Base-by-base conservation (phyloP, 2,113 vertebrate genomes). In the Crotalus viridis region DNA sequence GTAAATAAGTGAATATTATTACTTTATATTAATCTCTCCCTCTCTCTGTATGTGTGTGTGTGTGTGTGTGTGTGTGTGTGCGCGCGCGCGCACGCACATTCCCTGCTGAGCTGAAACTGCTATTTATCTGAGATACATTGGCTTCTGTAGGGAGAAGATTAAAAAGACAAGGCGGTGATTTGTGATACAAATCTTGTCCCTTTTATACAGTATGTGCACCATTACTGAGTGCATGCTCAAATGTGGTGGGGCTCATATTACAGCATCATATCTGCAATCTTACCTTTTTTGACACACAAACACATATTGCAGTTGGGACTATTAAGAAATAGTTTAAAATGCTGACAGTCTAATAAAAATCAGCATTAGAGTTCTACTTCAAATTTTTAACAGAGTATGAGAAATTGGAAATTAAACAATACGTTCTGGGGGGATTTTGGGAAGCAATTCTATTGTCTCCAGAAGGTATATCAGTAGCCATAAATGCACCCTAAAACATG, bases 1-100 rank as follows among this genome's bases (percentile, higher is more conserved):
- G 56, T 85, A 89, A 95, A 91, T 39, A 92, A 91, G 54, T 89
- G 8, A 57, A 87, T 91, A 74, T 51, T 91, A 74, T 92, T 92
- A 64, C 24, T 33, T 93, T 93, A 85, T 87, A 93, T 69, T 69
- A 69, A n/a, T 69, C 1, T 5, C 28, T 24, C 12, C 0, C 28
- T 3, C 4, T 26, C 17, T 10, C 5, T 48, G 54, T 12, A 12
- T 13, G 54, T 54, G 54, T 54, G 54, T 13, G 54, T 15, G 54
- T 12, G 54, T 13, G 54, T 54, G 54, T 54, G 12, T 13, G 12
- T 54, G 54, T 15, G 54, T 13, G 54, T 59, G 57, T 59, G 61
- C 5, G 61, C 5, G 28, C 5, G 28, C 33, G 64, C 1, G 26
- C 28, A 26, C 10, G 3, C 61, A 69, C 59, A n/a, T 39, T 81